Evolutionary conservation across 1,140 invertebrate species (phyloP).

Genomic region (Apis laboriosa): DNA sequence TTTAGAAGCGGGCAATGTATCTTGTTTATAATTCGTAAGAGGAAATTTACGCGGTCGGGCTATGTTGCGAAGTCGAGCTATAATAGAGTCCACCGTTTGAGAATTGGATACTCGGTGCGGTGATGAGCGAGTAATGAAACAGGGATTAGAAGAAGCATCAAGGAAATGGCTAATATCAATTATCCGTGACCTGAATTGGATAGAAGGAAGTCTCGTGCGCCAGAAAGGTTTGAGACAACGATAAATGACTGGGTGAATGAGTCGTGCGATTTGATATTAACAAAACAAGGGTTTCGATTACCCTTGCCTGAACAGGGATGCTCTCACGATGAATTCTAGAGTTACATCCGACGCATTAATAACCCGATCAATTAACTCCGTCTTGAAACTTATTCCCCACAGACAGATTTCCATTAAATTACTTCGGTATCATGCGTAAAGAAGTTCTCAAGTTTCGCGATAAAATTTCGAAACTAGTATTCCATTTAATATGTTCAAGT

Average conservation of each 20-base stretch:
- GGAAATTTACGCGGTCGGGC: not conserved
- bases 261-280: constrained; percentile 19
- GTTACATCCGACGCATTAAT: constrained; percentile 14
- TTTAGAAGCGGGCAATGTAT: not conserved
- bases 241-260: constrained; percentile 15
- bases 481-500: no score
- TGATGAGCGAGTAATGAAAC: constrained; percentile 42
- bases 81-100: constrained; percentile 21
- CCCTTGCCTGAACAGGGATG: not conserved
- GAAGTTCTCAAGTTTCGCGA: not conserved
- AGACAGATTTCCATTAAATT: not conserved
- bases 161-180: constrained; percentile 55
- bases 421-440: not conserved
- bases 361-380: constrained; percentile 9
- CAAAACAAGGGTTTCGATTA: constrained; percentile 25
- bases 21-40: constrained; percentile 6
- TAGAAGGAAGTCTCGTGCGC: not conserved
- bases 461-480: not conserved
- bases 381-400: not conserved
- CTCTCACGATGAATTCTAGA: not conserved
- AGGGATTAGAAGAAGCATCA: constrained; percentile 37
- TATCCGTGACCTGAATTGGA: constrained; percentile 24
- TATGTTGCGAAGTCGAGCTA: not conserved
- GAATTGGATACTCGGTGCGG: constrained; percentile 17
- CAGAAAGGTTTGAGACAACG: constrained; percentile 6